phyloP scores from a whole-genome alignment of 2,797 vertebrate genomes.

The Crossoptilon crossoptilon region DNA sequence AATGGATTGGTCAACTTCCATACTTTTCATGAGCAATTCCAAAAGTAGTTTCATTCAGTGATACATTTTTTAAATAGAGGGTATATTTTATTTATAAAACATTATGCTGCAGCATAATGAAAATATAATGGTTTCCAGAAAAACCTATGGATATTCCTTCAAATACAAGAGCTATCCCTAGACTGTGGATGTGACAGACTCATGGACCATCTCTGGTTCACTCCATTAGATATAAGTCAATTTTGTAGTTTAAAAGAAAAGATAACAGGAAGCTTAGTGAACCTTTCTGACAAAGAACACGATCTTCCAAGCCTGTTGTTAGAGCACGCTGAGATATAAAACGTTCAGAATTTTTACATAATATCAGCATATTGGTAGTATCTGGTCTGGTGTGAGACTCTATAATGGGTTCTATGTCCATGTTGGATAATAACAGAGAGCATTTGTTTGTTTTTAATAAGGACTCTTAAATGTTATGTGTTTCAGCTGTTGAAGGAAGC shows the following conservation, averaged over 20 bases:
- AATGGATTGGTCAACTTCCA: background rate
- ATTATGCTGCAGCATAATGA: background rate
- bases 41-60: background rate
- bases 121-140: background rate
- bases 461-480: background rate
- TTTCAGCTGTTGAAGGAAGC: background rate
- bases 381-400: rapidly evolving
- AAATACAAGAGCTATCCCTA: background rate
- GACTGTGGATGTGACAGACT: background rate
- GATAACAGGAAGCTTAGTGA: background rate
- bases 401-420: background rate
- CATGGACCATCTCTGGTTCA: background rate
- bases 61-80: background rate
- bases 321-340: background rate
- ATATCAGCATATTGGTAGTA: background rate
- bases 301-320: background rate
- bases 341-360: background rate
- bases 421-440: background rate
- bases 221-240: background rate
- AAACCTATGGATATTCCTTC: background rate
- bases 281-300: background rate
- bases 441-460: background rate
- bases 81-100: background rate
- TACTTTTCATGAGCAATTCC: background rate
- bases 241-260: background rate